Conservation (phyloP, 1,140 invertebrate genomes). For the Chelonus insularis region DNA sequence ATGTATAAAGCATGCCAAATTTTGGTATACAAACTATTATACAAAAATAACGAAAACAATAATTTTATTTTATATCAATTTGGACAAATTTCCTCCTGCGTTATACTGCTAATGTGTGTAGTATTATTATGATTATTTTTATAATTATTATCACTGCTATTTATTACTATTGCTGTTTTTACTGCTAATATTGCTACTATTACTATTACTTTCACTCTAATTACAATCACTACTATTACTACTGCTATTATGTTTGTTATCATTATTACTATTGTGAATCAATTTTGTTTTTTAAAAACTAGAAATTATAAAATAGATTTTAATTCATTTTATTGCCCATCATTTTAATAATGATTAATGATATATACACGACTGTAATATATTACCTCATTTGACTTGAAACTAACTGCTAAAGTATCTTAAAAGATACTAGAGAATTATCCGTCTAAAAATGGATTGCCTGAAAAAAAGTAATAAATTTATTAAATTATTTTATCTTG, state of each 20-base stretch:
- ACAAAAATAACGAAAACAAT: neutral
- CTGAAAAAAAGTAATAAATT: conserved; percentile 44
- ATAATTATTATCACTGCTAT: too few species aligned
- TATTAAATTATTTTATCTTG: conserved; percentile 42
- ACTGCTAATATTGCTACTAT: neutral
- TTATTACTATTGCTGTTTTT: conserved; percentile 33
- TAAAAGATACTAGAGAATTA: conserved; percentile 45
- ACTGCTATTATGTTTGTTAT: neutral
- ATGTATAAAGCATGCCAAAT: neutral
- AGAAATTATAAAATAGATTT: too few species aligned
- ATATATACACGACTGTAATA: conserved; percentile 42
- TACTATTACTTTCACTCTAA: neutral
- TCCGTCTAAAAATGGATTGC: conserved; percentile 55
- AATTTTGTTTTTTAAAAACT: too few species aligned
- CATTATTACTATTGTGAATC: too few species aligned
- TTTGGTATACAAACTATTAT: neutral
- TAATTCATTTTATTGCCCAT: too few species aligned
- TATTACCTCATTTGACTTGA: conserved; percentile 54
- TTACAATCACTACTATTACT: neutral
- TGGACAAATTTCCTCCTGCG: conserved; percentile 37
- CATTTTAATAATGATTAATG: too few species aligned
- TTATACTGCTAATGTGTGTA: conserved; percentile 46
- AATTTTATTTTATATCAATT: conserved; percentile 4
- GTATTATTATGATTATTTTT: conserved; percentile 34
- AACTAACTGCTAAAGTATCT: conserved; percentile 50